These are phyloP conservation scores for Teleogryllus occipitalis DNA, from an alignment of 1,140 invertebrate species.

Conservation along the genomic window DNA sequence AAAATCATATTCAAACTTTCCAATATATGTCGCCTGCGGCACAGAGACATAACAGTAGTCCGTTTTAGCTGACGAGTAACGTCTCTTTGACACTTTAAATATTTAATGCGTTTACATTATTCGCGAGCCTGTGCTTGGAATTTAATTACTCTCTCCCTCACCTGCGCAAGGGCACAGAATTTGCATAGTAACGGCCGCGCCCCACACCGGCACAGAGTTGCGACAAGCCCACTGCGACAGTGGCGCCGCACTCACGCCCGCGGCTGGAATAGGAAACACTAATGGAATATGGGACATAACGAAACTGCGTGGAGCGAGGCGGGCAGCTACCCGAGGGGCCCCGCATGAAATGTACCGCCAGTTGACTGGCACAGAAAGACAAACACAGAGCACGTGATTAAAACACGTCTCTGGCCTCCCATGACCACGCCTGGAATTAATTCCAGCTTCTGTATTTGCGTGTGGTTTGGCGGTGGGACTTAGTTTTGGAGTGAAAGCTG, in stretches of 20 bases:
- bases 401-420: too few relatives aligned
- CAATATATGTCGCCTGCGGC: background rate
- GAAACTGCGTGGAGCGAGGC: too few relatives aligned
- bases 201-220: background rate
- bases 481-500: too few relatives aligned
- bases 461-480: too few relatives aligned
- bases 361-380: too few relatives aligned
- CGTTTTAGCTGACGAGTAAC: background rate
- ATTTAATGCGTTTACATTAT: background rate
- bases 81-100: conserved; percentile 1
- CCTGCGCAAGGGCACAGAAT: background rate
- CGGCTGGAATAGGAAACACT: background rate
- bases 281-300: background rate
- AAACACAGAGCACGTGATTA: too few relatives aligned
- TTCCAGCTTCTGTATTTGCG: too few relatives aligned
- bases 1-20: too few relatives aligned
- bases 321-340: too few relatives aligned
- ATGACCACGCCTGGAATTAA: too few relatives aligned
- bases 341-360: too few relatives aligned
- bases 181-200: background rate
- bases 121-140: background rate
- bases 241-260: too few relatives aligned
- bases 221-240: background rate
- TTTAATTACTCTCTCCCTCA: background rate
- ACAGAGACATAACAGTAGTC: background rate